Evolutionary conservation across 1,140 invertebrate species (phyloP), one percentile per base, ranked within the genome.

Genomic region (Lepidurus apus): DNA sequence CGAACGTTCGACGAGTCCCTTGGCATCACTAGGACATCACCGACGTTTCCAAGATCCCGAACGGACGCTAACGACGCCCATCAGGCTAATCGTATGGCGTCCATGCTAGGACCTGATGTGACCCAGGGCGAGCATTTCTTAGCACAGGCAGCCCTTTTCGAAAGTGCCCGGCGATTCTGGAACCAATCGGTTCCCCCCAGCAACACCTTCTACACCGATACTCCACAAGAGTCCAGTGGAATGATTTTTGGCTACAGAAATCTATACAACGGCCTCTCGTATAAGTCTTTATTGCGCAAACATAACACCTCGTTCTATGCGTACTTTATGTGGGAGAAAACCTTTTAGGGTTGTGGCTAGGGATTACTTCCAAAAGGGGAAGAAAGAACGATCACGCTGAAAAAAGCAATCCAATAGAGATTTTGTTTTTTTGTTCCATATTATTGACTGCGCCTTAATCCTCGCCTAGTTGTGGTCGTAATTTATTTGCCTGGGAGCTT

Each of bases 1-100:
- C 53, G 53, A 65, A 21, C 53, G 13, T 65, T 21, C 17, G 53
- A 65, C 53, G 53, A 65, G 53, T 65, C 53, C 53, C 53, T 65
- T 65, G 53, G 53, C 53, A 65, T 65, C 53, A 21, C 53, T 65
- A 65, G 53, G 53, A 65, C 53, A 65, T 65, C 53, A 65, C 17
- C 17, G 53, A 65, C 53, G 21, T 65, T 65, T 65, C 53, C 53
- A 65, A 65, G 53, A 65, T 65, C 21, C 53, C 53, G 53, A 65
- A 65, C 53, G 53, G 53, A 65, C 53, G 53, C 53, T 65, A 65
- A 65, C 53, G 53, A 65, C 53, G 53, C 53, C 53, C 53, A 65
- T 65, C 53, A 65, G 53, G 53, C 53, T 65, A 65, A 65, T 65
- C 53, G 53, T 65, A 65, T 65, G 53, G 53, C 53, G 53, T 65